These are phyloP conservation scores for Ferrisia virgata DNA, from an alignment of 2,888 invertebrate species.

Conservation along the genomic window DNA sequence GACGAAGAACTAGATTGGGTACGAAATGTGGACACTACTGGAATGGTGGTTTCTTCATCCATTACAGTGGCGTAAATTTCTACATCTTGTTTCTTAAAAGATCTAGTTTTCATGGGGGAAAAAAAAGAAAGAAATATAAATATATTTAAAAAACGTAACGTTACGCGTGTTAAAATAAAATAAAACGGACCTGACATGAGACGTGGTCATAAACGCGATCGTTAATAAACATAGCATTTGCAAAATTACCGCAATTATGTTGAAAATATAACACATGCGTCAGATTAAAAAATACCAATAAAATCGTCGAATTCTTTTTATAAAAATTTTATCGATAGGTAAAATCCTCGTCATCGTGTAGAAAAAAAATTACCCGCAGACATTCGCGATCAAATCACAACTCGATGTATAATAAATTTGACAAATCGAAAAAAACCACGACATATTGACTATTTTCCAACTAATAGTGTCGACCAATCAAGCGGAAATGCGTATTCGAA, in stretches of 20 bases:
- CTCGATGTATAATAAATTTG: neutral
- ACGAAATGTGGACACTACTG: slow-evolving; percentile 12
- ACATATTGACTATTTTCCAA: neutral
- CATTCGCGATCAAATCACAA: neutral
- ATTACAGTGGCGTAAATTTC: slow-evolving; percentile 16
- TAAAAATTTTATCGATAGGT: neutral
- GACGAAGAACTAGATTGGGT: slow-evolving; percentile 43
- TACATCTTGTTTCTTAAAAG: slow-evolving; percentile 12
- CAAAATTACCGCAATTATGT: neutral
- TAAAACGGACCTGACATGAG: slow-evolving; percentile 4
- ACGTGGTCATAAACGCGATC: slow-evolving; percentile 13
- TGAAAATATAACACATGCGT: slow-evolving; percentile 11
- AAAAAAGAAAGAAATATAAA: neutral
- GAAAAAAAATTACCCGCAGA: too few species aligned
- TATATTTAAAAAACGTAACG: neutral
- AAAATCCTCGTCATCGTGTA: neutral
- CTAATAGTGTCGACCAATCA: neutral
- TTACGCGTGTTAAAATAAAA: neutral
- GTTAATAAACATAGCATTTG: slow-evolving; percentile 30
- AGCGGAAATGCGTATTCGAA: neutral
- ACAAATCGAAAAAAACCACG: neutral
- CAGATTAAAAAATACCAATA: neutral
- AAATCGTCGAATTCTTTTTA: neutral
- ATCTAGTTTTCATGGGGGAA: neutral
- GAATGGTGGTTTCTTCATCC: neutral